Conservation (phyloP, 1,140 invertebrate species). For the Drosophila gunungcola region DNA sequence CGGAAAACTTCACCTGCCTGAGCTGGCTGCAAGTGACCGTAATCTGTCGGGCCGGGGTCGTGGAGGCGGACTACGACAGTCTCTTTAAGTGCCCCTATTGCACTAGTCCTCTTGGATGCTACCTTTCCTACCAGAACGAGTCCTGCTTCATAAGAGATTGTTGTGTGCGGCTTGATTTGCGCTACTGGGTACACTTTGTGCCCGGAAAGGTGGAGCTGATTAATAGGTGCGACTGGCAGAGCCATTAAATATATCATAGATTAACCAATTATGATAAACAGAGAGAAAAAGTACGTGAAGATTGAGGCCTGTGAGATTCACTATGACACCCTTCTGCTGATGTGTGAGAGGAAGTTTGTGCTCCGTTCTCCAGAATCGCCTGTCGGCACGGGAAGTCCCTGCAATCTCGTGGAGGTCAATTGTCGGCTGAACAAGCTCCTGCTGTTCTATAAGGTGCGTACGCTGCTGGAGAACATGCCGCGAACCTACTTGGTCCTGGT, state of each 20-base stretch:
- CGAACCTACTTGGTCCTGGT: constrained; percentile 48
- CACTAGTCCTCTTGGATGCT: constrained; percentile 18
- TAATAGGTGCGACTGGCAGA: constrained; percentile 37
- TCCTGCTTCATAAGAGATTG: constrained; percentile 59
- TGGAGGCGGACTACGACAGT: constrained; percentile 69
- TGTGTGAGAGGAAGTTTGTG: constrained; percentile 30
- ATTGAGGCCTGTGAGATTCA: constrained; percentile 58
- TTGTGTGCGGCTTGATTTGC: constrained; percentile 61
- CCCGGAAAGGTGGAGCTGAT: constrained; percentile 41
- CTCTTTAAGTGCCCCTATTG: constrained; percentile 62
- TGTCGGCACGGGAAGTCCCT: background rate
- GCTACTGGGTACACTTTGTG: constrained; percentile 65
- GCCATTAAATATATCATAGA: too few relatives aligned
- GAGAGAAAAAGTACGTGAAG: constrained; percentile 47
- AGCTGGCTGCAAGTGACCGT: constrained; percentile 51
- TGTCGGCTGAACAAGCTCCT: constrained; percentile 57
- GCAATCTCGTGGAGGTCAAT: constrained; percentile 68
- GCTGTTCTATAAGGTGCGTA: constrained; percentile 62
- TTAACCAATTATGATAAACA: constrained; percentile 2
- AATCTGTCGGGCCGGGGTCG: constrained; percentile 41
- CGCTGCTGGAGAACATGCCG: constrained; percentile 27
- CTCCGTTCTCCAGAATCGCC: background rate
- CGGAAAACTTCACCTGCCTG: constrained; percentile 55
- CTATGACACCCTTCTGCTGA: constrained; percentile 65
- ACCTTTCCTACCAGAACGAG: constrained; percentile 29